phyloP scores from a whole-genome alignment of 1,140 invertebrate species.

The Heliconius eleuchia region DNA sequence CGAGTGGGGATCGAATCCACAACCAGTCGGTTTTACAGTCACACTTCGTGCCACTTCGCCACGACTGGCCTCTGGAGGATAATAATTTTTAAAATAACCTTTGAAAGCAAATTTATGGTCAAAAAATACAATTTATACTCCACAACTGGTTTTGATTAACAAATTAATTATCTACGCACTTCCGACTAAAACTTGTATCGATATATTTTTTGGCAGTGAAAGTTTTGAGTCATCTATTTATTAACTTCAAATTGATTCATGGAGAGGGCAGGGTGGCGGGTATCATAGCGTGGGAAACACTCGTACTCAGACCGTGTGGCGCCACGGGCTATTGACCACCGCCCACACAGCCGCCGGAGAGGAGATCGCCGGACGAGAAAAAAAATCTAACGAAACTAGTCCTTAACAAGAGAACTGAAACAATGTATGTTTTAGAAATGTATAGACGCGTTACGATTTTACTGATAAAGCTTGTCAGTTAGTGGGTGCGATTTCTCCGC shows the following conservation, averaged over 20 bases:
- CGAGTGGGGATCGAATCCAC: no score
- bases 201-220: conserved; percentile 67
- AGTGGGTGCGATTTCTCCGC: no score
- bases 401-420: not conserved
- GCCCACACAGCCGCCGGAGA: conserved; percentile 39
- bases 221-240: conserved; percentile 70
- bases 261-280: conserved; percentile 30
- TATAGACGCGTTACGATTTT: not conserved
- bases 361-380: not conserved
- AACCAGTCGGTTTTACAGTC: no score
- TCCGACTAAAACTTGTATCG: conserved; percentile 60
- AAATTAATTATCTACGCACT: conserved; percentile 62
- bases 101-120: not conserved
- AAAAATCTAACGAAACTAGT: not conserved
- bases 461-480: not conserved
- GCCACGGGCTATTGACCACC: conserved; percentile 62
- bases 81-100: no score
- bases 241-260: conserved; percentile 60
- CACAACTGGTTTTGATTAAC: conserved; percentile 41
- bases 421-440: no score
- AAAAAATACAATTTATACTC: not conserved
- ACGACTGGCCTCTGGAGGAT: no score
- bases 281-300: conserved; percentile 58
- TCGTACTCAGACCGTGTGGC: conserved; percentile 65
- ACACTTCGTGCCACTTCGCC: no score